Conservation (phyloP, 2,888 invertebrate species). For the Sphecodes monilicornis region DNA sequence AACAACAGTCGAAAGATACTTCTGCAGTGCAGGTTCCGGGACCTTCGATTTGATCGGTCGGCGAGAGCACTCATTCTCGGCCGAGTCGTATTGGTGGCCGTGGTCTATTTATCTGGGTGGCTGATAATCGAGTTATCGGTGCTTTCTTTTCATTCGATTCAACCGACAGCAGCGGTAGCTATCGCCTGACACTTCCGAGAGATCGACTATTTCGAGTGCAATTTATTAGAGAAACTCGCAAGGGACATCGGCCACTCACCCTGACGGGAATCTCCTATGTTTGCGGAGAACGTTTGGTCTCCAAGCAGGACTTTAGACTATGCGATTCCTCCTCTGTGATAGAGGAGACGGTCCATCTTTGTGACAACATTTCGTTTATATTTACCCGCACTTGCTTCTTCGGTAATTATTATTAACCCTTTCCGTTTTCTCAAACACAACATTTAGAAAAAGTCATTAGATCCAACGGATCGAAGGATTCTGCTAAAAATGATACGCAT, state of each 20-base stretch:
- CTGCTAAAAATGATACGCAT: no score
- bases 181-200: slow-evolving; percentile 64
- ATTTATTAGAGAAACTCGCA: slow-evolving; percentile 64
- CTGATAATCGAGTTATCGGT: slow-evolving; percentile 79
- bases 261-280: slow-evolving; percentile 49
- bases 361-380: neutral
- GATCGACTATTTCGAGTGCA: slow-evolving; percentile 66
- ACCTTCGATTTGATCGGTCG: slow-evolving; percentile 36
- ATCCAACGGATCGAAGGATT: neutral
- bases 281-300: slow-evolving; percentile 61
- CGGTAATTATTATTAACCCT: neutral
- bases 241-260: slow-evolving; percentile 11
- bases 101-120: slow-evolving; percentile 78
- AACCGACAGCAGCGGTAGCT: slow-evolving; percentile 62
- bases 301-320: slow-evolving; percentile 34
- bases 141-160: slow-evolving; percentile 83
- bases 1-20: slow-evolving; percentile 36
- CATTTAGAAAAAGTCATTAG: neutral
- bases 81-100: slow-evolving; percentile 64
- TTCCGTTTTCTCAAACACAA: neutral
- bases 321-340: slow-evolving; percentile 21
- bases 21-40: slow-evolving; percentile 43
- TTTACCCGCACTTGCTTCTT: neutral
- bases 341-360: neutral
- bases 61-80: slow-evolving; percentile 33